These are phyloP conservation scores for Falco concolor DNA, from an alignment of 2,797 vertebrate genomes.

Conservation along the genomic window DNA sequence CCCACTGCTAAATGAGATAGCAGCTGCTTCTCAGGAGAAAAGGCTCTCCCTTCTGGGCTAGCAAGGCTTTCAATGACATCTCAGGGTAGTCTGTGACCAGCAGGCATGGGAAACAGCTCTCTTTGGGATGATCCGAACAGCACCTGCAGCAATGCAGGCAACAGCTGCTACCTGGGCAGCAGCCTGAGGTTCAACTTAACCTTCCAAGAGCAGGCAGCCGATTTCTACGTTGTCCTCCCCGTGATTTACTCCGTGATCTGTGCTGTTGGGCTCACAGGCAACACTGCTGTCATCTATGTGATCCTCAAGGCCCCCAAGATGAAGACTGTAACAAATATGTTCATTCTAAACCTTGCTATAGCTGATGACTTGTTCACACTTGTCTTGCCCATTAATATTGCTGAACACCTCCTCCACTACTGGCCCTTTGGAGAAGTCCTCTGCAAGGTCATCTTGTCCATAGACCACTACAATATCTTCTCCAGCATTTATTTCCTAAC, in stretches of 20 bases:
- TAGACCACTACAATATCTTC: slow-evolving; percentile 88
- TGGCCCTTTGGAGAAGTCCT: slow-evolving; percentile 86
- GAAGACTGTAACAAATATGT: slow-evolving; percentile 88
- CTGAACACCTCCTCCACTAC: slow-evolving; percentile 81
- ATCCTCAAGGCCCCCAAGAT: slow-evolving; percentile 88
- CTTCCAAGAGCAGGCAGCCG: slow-evolving; percentile 49
- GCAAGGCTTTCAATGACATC: not conserved
- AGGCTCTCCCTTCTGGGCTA: not conserved
- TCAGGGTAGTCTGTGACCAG: not conserved
- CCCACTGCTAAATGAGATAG: not conserved
- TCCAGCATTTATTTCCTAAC: slow-evolving; percentile 88
- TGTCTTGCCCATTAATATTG: slow-evolving; percentile 83
- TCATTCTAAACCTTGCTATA: slow-evolving; percentile 85
- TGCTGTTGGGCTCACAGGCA: slow-evolving; percentile 82
- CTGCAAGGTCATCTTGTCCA: slow-evolving; percentile 85
- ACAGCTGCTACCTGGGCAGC: slow-evolving; percentile 15
- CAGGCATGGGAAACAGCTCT: slow-evolving; percentile 38
- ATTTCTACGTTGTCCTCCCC: slow-evolving; percentile 79
- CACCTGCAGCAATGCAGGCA: not conserved
- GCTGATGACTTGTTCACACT: slow-evolving; percentile 83
- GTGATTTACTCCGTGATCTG: slow-evolving; percentile 84
- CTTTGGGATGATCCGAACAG: not conserved
- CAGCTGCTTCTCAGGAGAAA: not conserved
- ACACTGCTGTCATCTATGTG: slow-evolving; percentile 83
- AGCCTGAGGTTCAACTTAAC: slow-evolving; percentile 16